These are phyloP conservation scores for Nanorana parkeri DNA, from an alignment of 2,113 vertebrate species.

Conservation along the genomic window DNA sequence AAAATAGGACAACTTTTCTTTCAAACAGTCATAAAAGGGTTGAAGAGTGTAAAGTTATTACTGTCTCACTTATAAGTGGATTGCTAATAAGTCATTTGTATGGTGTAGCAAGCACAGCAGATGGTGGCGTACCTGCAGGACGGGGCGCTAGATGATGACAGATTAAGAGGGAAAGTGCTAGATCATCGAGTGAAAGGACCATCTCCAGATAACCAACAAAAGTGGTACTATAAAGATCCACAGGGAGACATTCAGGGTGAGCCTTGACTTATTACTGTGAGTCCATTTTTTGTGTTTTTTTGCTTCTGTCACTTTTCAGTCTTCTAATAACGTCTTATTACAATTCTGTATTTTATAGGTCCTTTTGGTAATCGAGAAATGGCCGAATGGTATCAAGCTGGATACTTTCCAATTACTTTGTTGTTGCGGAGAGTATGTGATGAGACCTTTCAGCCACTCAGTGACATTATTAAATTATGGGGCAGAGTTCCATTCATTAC, in stretches of 20 bases:
- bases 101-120: constrained; percentile 91
- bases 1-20: too few relatives aligned
- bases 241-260: constrained; percentile 98
- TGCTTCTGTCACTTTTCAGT: not conserved
- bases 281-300: not conserved
- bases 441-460: constrained; percentile 93
- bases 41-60: too few relatives aligned
- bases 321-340: not conserved
- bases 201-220: constrained; percentile 91
- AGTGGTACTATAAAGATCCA: constrained; percentile 99
- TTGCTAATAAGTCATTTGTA: not conserved
- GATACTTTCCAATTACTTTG: constrained; percentile 96
- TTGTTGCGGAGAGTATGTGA: constrained; percentile 96
- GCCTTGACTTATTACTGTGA: constrained; percentile 12
- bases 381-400: constrained; percentile 98
- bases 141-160: constrained; percentile 89
- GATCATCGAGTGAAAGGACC: constrained; percentile 86
- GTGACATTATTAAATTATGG: constrained; percentile 98
- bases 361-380: constrained; percentile 97
- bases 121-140: constrained; percentile 98
- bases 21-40: too few relatives aligned
- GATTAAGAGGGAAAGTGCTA: constrained; percentile 82
- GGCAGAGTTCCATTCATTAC: constrained; percentile 92
- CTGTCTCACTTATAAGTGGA: not conserved
- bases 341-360: constrained; percentile 71